These are phyloP conservation scores for Dreissena polymorpha DNA, from an alignment of 1,140 invertebrate genomes.

Conservation along the genomic window DNA sequence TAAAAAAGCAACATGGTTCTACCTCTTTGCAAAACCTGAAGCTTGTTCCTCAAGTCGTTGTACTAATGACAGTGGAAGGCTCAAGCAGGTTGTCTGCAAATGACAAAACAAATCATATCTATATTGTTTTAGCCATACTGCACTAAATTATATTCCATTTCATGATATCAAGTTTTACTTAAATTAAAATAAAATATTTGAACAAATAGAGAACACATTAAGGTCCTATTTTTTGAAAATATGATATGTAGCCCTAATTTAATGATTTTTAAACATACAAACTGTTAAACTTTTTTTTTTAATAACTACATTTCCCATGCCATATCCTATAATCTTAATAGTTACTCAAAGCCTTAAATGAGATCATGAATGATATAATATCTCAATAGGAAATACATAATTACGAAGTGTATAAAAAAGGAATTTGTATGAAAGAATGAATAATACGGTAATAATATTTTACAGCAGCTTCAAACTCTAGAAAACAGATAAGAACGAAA, in stretches of 20 bases:
- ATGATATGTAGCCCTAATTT: not conserved
- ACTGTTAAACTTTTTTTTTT: no score
- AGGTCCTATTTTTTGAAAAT: not conserved
- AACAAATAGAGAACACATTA: not conserved
- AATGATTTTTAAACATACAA: not conserved
- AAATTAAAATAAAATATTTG: not conserved
- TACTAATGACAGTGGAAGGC: constrained; percentile 86
- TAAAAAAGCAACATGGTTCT: not conserved
- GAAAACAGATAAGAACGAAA: not conserved
- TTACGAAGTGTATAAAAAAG: no score
- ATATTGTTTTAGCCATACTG: not conserved
- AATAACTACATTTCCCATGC: no score
- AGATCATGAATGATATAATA: no score
- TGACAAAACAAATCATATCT: constrained; percentile 76
- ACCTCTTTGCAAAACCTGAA: constrained; percentile 84
- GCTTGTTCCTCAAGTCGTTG: constrained; percentile 90
- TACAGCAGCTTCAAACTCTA: not conserved
- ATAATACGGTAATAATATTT: not conserved
- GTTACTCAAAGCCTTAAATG: no score
- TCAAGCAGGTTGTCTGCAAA: constrained; percentile 82
- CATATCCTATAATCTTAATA: no score
- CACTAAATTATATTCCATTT: not conserved
- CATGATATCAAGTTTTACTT: not conserved
- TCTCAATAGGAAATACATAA: no score
- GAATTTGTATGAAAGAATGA: no score